Evolutionary conservation across 2,797 vertebrate genomes (phyloP).

Genomic region (Perodicticus potto): DNA sequence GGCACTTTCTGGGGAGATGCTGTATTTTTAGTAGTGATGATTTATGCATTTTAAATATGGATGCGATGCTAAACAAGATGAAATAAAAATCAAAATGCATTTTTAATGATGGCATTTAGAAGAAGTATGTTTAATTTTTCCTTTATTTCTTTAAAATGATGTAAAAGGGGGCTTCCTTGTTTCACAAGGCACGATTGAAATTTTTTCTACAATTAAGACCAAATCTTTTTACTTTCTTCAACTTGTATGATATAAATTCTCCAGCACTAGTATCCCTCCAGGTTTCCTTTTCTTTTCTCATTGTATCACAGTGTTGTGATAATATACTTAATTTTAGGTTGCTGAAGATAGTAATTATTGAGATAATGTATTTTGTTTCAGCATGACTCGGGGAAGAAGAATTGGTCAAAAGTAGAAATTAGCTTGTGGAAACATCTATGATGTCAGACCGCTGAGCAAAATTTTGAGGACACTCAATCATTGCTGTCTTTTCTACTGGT

Average conservation of each 20-base stretch:
- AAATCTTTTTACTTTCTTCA: background rate
- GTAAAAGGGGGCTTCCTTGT: background rate
- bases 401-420: constrained; percentile 52
- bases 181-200: background rate
- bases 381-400: constrained; percentile 69
- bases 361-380: constrained; percentile 74
- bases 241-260: background rate
- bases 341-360: constrained; percentile 72
- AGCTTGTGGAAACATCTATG: constrained; percentile 53
- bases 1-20: constrained; percentile 62
- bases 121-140: constrained; percentile 37
- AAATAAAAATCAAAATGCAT: constrained; percentile 65
- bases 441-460: constrained; percentile 69
- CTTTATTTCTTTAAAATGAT: constrained; percentile 33
- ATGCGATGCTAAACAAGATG: constrained; percentile 14
- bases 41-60: constrained; percentile 58
- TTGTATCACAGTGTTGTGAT: constrained; percentile 57
- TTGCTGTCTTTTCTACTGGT: constrained; percentile 49
- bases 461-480: constrained; percentile 33
- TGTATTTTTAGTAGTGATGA: constrained; percentile 35
- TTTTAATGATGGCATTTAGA: constrained; percentile 51
- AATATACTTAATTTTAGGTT: constrained; percentile 78
- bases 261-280: background rate
- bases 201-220: constrained; percentile 24
- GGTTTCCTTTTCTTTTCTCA: constrained; percentile 47